Conservation (phyloP, 2,888 invertebrate genomes). For the Polydrusus pterygomalis region DNA sequence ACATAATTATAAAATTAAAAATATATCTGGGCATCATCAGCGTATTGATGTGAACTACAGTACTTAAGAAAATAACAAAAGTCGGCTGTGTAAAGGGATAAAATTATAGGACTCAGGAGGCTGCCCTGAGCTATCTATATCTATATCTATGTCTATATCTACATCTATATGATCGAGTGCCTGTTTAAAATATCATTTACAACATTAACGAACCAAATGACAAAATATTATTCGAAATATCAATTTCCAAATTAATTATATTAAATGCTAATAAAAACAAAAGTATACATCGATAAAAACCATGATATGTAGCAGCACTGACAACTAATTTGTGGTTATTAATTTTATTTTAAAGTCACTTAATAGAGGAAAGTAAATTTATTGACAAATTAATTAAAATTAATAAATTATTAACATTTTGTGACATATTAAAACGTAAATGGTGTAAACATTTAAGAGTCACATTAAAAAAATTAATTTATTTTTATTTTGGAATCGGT, state of each 20-base stretch:
- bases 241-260: neutral
- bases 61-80: too few relatives aligned
- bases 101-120: too few relatives aligned
- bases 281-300: neutral
- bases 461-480: slow-evolving; percentile 3
- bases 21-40: too few relatives aligned
- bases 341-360: slow-evolving; percentile 4
- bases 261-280: slow-evolving; percentile 6
- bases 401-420: neutral
- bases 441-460: slow-evolving; percentile 12
- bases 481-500: neutral
- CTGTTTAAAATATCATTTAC: neutral
- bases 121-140: too few relatives aligned
- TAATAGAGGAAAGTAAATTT: neutral
- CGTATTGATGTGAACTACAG: too few relatives aligned
- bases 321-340: neutral
- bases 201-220: neutral
- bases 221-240: slow-evolving; percentile 7
- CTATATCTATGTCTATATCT: too few relatives aligned
- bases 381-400: slow-evolving; percentile 2
- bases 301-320: neutral
- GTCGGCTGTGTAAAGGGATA: too few relatives aligned
- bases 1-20: too few relatives aligned
- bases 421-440: slow-evolving; percentile 4
- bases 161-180: too few relatives aligned